These are phyloP conservation scores for Galeopsomyia nigrocyanea DNA, from an alignment of 2,888 invertebrate species.

Conservation along the genomic window DNA sequence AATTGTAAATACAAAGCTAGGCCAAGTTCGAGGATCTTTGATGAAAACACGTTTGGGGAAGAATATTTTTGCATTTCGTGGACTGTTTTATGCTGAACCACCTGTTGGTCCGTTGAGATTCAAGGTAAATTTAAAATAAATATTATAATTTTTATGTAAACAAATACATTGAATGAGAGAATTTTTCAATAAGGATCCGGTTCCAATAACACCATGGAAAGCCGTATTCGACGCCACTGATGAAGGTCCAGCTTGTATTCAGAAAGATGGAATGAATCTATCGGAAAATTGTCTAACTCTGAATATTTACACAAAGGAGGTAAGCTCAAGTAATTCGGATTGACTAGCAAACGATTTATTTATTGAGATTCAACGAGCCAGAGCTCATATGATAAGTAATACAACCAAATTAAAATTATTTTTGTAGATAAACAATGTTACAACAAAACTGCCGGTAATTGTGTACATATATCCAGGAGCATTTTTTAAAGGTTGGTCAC, in stretches of 20 bases:
- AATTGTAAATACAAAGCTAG: not conserved
- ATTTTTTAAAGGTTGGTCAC: no score
- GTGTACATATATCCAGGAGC: no score
- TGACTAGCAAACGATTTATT: no score
- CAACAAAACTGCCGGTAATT: no score
- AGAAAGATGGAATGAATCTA: conserved; percentile 62
- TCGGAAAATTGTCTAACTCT: conserved; percentile 77
- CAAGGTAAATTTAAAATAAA: not conserved
- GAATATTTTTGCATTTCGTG: conserved; percentile 29
- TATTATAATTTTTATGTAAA: not conserved
- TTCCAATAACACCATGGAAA: conserved; percentile 70
- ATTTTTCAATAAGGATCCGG: no score
- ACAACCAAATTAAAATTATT: no score
- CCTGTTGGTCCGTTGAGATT: conserved; percentile 21
- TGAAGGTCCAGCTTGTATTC: conserved; percentile 74
- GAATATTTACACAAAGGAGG: conserved; percentile 74
- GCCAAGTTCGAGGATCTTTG: conserved; percentile 15
- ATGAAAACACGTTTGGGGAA: conserved; percentile 32
- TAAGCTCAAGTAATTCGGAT: no score
- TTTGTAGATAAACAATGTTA: no score
- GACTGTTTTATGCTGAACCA: conserved; percentile 23
- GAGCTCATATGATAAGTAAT: no score
- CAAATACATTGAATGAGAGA: no score
- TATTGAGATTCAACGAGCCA: no score
- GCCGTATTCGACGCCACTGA: conserved; percentile 71